Conservation (phyloP, 1,140 invertebrate genomes). For the Trichonephila clavipes region DNA sequence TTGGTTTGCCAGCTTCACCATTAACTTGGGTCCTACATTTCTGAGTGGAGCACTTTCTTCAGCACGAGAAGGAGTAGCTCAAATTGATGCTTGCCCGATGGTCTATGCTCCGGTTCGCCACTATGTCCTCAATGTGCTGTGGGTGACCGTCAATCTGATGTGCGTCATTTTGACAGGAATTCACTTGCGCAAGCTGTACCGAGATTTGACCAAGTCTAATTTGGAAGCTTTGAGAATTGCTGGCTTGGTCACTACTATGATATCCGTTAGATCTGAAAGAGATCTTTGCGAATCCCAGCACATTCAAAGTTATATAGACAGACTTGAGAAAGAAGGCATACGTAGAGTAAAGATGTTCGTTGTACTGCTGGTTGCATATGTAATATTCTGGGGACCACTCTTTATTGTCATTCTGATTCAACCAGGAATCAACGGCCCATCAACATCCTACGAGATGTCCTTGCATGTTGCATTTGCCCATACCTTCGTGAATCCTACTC, state of each 20-base stretch:
- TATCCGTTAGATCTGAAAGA: conserved; percentile 83
- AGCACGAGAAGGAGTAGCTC: conserved; percentile 64
- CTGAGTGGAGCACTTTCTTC: conserved; percentile 89
- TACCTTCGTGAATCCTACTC: conserved; percentile 90
- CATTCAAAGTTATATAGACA: conserved; percentile 88
- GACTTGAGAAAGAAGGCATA: conserved; percentile 86
- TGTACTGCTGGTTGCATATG: conserved; percentile 90
- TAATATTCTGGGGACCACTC: conserved; percentile 93
- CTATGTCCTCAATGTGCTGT: conserved; percentile 93
- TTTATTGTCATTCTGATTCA: conserved; percentile 88
- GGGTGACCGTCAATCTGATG: conserved; percentile 93
- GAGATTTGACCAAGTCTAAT: conserved; percentile 89
- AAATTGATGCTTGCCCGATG: conserved; percentile 88
- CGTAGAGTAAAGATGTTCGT: conserved; percentile 90
- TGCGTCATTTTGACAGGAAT: conserved; percentile 90
- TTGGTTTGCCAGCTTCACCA: conserved; percentile 90
- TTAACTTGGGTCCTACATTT: conserved; percentile 94
- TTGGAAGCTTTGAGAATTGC: conserved; percentile 87
- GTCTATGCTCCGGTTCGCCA: conserved; percentile 88
- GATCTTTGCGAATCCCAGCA: conserved; percentile 80
- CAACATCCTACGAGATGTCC: conserved; percentile 86
- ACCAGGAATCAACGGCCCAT: conserved; percentile 77
- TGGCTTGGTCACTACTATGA: conserved; percentile 87
- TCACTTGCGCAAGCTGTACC: conserved; percentile 91
- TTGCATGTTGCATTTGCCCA: conserved; percentile 93